These are phyloP conservation scores for Lycopodina hypogea DNA, from an alignment of 37 sponge, comb jelly and placozoan species.

Conservation along the genomic window DNA sequence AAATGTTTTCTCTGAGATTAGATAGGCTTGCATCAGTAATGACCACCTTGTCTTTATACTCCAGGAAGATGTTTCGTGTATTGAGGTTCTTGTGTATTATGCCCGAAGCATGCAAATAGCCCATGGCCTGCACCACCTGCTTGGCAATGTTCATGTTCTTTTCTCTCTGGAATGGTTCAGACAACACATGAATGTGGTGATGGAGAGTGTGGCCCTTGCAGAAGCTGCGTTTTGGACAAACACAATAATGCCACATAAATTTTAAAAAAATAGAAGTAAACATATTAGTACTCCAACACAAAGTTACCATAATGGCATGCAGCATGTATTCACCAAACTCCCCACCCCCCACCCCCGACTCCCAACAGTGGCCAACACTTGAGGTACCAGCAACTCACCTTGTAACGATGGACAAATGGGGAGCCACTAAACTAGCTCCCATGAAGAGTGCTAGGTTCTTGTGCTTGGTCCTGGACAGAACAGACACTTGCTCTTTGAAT, in stretches of 20 bases:
- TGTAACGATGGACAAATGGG: conserved; percentile 87
- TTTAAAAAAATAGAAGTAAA: no score
- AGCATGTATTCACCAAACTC: no score
- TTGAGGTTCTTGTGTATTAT: conserved; percentile 87
- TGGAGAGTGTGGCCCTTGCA: conserved; percentile 61
- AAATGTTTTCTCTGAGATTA: conserved; percentile 63
- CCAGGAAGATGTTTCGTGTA: conserved; percentile 77
- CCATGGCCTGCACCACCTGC: conserved; percentile 81
- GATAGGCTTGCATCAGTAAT: conserved; percentile 87
- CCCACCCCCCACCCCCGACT: no score
- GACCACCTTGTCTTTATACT: conserved; percentile 79
- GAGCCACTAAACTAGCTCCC: conserved; percentile 83
- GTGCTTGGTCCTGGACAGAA: conserved; percentile 79
- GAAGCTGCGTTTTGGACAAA: conserved; percentile 46
- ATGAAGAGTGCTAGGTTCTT: conserved; percentile 94
- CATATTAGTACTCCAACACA: no score
- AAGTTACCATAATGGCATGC: no score
- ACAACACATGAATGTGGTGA: conserved; percentile 59
- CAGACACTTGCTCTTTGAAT: conserved; percentile 81
- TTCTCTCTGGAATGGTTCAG: conserved; percentile 46
- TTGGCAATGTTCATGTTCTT: conserved; percentile 47
- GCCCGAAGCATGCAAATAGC: conserved; percentile 80
- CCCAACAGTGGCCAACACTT: background rate
- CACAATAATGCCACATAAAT: no score
- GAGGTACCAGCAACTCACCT: conserved; percentile 42